Evolutionary conservation across 2,797 vertebrate species (phyloP), one percentile per base, ranked within the genome.

Genomic region (Pangasius mekongensis): DNA sequence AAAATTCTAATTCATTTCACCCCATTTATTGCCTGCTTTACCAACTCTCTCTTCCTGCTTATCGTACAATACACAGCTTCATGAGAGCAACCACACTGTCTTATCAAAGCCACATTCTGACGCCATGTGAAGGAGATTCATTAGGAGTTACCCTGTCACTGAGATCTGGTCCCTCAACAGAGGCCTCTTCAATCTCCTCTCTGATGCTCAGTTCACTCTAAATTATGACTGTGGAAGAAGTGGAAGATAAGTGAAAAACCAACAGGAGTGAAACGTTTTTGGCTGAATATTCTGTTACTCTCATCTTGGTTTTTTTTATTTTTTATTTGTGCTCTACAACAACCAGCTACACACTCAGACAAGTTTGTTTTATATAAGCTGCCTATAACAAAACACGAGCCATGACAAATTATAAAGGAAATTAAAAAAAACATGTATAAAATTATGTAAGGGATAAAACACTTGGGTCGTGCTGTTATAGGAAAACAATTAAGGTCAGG

Each of bases 181-280:
- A 99, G 39, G 97, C 94, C 30, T 98, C 97, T 73, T 99, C 97
- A 30, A 99, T 97, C 93, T 99, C 98, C 92, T 99, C 98, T 0
- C 97, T 97, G 33, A 99, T 97, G 87, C 98, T 99, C 77, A 97
- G 90, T 91, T 98, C 98, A 3, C 97, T 98, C 90, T 91, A 95
- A 96, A 91, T 97, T 96, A 71, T 98, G 98, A 88, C 98, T 98
- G 64, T 91, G 92, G 88, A 94, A 94, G 62, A 91, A 87, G 9
- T 87, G 89, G 6, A 87, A 90, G 6, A 47, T 47, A 9, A 76
- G 13, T 60, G 8, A 73, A 0, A 27, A 10, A 49, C n/a, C 43
- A 76, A 14, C 27, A n/a, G 13, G n/a, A 80, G 49, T 4, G 49
- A 56, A 80, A 22, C 0, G 0, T 80, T 80, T 36, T 33, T 22